phyloP scores from a whole-genome alignment of 1,140 invertebrate species.

The Drosophila varians region DNA sequence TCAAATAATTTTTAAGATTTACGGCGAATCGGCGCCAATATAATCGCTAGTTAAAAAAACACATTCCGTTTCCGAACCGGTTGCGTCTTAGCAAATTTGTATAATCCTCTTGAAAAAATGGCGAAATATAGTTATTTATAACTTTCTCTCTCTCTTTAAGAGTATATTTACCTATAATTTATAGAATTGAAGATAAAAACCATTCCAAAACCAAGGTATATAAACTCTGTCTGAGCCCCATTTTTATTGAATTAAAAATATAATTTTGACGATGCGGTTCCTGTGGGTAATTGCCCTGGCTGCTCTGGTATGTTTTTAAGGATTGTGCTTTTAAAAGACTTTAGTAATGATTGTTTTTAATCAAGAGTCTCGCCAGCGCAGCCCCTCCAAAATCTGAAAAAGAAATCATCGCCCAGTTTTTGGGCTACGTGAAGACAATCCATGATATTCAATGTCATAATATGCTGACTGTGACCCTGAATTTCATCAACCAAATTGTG shows the following conservation, averaged over 20 bases:
- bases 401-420: constrained; percentile 10
- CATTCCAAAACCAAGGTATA: constrained; percentile 1
- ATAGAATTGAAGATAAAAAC: background rate
- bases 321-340: too few species aligned
- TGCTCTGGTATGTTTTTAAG: constrained; percentile 5
- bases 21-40: too few species aligned
- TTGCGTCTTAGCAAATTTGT: too few species aligned
- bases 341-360: too few species aligned
- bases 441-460: constrained; percentile 3
- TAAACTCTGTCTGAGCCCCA: background rate
- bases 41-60: too few species aligned
- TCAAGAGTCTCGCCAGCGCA: constrained; percentile 16
- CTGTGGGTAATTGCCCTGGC: background rate
- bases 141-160: background rate
- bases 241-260: background rate
- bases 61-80: too few species aligned
- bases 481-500: background rate
- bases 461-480: background rate
- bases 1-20: too few species aligned
- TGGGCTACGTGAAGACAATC: constrained; percentile 12
- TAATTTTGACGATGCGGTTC: background rate
- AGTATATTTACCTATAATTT: background rate
- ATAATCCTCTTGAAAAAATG: too few species aligned
- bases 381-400: background rate
- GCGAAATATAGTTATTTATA: too few species aligned